These are phyloP conservation scores for Brachypteracias leptosomus DNA, from an alignment of 2,113 vertebrate species.

Conservation along the genomic window DNA sequence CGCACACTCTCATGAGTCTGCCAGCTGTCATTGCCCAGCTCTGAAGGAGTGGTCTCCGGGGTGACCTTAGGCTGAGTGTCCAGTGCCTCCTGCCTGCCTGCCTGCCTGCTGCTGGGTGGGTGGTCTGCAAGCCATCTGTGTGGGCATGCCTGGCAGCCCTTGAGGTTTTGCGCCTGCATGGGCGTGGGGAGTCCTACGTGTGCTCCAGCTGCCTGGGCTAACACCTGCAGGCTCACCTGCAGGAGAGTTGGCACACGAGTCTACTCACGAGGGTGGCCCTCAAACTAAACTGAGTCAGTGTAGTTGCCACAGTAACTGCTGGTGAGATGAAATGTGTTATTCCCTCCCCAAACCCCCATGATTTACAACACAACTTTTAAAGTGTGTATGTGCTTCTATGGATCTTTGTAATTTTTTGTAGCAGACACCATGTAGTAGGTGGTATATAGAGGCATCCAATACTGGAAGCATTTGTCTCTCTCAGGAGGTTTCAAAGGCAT, in stretches of 20 bases:
- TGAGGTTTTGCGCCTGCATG: not conserved
- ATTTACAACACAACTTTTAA: not conserved
- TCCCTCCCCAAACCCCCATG: not conserved
- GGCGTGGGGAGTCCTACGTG: not conserved
- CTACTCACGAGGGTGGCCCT: not conserved
- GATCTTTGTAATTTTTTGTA: not conserved
- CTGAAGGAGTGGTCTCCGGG: not conserved
- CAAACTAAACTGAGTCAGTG: not conserved
- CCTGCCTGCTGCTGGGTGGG: fast-evolving
- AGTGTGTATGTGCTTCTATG: not conserved
- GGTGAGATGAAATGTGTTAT: not conserved
- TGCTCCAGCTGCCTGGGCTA: not conserved
- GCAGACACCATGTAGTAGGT: fast-evolving
- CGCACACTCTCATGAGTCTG: not conserved
- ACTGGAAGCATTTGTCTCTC: not conserved
- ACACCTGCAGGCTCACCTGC: not conserved
- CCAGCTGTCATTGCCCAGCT: not conserved
- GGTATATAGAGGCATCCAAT: not conserved
- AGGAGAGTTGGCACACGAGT: not conserved
- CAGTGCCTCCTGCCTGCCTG: not conserved
- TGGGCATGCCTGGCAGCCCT: not conserved
- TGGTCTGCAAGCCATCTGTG: not conserved
- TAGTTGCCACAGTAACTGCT: conserved; percentile 7
- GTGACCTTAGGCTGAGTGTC: not conserved
- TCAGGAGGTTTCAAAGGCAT: not conserved